A percentile compares a stretch with the other conserved stretches of the same genome.
phyloP scores from a whole-genome alignment of 2,797 vertebrate genomes.

The Apogon talboti region DNA sequence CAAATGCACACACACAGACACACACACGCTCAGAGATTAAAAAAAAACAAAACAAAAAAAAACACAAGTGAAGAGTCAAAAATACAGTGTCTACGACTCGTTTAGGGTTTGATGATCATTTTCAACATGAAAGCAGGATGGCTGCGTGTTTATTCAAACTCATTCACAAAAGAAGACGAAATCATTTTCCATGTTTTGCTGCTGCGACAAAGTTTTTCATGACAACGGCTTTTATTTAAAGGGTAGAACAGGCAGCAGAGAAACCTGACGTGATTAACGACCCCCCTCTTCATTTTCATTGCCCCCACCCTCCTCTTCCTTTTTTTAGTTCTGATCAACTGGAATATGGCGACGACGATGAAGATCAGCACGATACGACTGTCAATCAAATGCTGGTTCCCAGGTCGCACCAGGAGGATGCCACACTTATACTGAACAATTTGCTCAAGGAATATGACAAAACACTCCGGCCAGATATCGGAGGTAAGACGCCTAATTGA shows the following conservation, averaged over 20 bases:
- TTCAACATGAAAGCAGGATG: too few relatives aligned
- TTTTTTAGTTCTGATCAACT: conserved; percentile 81
- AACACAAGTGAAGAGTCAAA: conserved; percentile 3
- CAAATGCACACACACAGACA: conserved; percentile 3
- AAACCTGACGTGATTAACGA: conserved; percentile 9
- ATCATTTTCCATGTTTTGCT: not conserved
- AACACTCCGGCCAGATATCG: conserved; percentile 91
- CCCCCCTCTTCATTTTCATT: not conserved
- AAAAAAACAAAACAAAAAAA: not conserved
- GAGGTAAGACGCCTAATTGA: conserved; percentile 79
- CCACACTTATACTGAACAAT: conserved; percentile 89
- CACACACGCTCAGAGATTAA: too few relatives aligned
- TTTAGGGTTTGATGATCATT: not conserved
- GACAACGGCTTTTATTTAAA: not conserved
- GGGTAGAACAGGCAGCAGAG: not conserved
- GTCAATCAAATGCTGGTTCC: conserved; percentile 89
- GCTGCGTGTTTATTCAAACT: too few relatives aligned
- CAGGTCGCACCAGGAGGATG: conserved; percentile 90
- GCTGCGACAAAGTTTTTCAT: conserved; percentile 42
- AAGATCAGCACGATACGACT: conserved; percentile 80
- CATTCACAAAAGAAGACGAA: too few relatives aligned
- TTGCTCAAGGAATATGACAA: conserved; percentile 91
- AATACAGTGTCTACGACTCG: not conserved
- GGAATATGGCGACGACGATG: conserved; percentile 88
- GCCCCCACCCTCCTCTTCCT: too few relatives aligned